Percentiles rank a stretch among this genome's conserved stretches.
Evolutionary conservation across 1,140 invertebrate genomes (phyloP).

Genomic region (Aphelenchoides besseyi): DNA sequence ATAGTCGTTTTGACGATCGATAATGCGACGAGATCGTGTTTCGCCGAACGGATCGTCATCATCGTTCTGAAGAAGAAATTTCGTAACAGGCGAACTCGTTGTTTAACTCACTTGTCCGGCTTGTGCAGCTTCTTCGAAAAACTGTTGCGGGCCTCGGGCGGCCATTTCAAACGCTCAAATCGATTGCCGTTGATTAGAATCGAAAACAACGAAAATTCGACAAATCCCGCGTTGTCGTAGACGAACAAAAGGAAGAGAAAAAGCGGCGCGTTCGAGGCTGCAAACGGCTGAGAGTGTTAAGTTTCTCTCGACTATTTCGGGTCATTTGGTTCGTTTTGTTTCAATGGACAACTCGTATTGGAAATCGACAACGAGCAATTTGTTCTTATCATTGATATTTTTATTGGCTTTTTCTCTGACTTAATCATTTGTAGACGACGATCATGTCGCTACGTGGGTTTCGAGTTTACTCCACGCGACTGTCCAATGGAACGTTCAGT

Average conservation of each 20-base stretch:
- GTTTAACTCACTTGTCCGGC: slow-evolving; percentile 29
- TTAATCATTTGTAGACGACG: slow-evolving; percentile 9
- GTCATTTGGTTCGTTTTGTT: neutral
- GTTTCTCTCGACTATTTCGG: too few species aligned
- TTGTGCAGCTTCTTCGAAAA: slow-evolving; percentile 50
- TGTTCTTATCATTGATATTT: neutral
- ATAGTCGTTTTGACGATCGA: slow-evolving; percentile 94
- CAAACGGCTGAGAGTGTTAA: too few species aligned
- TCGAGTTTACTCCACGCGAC: slow-evolving; percentile 45
- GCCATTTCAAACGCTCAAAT: neutral
- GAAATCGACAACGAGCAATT: neutral
- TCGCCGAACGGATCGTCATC: slow-evolving; percentile 96
- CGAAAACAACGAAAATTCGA: neutral
- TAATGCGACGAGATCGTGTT: slow-evolving; percentile 79
- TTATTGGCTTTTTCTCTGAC: neutral
- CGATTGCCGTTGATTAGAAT: neutral
- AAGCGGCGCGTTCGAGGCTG: too few species aligned
- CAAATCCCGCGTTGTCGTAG: neutral
- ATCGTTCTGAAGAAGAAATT: slow-evolving; percentile 67
- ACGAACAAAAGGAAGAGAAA: too few species aligned
- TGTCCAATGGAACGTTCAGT: slow-evolving; percentile 23
- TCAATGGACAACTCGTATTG: neutral
- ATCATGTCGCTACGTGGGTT: slow-evolving; percentile 43
- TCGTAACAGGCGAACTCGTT: neutral
- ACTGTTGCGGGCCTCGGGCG: slow-evolving; percentile 27